phyloP scores from a whole-genome alignment of 2,113 vertebrate species.

The Panthera tigris region DNA sequence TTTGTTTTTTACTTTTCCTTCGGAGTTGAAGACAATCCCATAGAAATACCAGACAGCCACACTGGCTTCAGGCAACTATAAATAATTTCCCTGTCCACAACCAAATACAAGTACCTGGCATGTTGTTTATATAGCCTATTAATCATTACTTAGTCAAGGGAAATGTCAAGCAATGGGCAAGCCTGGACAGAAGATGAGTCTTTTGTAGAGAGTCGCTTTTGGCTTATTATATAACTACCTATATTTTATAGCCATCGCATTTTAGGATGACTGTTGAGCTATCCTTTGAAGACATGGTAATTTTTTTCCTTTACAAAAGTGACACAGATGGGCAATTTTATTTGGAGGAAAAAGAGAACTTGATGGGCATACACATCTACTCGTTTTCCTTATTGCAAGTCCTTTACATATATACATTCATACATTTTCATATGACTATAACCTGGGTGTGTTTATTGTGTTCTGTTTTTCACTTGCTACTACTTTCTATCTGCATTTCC shows the following conservation, averaged over 20 bases:
- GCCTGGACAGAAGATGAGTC: slow-evolving; percentile 28
- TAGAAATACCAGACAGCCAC: slow-evolving; percentile 50
- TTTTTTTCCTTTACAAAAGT: slow-evolving; percentile 39
- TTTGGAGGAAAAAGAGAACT: not conserved
- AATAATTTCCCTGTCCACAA: slow-evolving; percentile 68
- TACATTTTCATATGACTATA: not conserved
- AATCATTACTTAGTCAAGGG: slow-evolving; percentile 62
- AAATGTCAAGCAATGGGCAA: slow-evolving; percentile 51
- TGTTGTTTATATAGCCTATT: slow-evolving; percentile 49
- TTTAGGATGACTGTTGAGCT: not conserved
- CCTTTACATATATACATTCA: slow-evolving; percentile 13
- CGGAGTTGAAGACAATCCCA: slow-evolving; percentile 41
- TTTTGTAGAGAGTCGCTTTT: slow-evolving; percentile 29
- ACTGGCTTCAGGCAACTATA: slow-evolving; percentile 63
- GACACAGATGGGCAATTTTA: not conserved
- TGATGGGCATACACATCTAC: not conserved
- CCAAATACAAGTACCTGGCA: slow-evolving; percentile 45
- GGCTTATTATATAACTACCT: not conserved
- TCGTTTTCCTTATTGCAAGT: not conserved
- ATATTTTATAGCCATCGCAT: not conserved
- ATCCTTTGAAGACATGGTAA: not conserved
- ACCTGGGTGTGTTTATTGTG: not conserved
- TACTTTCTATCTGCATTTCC: not conserved
- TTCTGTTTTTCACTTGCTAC: not conserved
- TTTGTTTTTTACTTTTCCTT: not conserved